These are phyloP conservation scores for Ciconia stormi DNA, from an alignment of 2,113 vertebrate species.

Conservation along the genomic window DNA sequence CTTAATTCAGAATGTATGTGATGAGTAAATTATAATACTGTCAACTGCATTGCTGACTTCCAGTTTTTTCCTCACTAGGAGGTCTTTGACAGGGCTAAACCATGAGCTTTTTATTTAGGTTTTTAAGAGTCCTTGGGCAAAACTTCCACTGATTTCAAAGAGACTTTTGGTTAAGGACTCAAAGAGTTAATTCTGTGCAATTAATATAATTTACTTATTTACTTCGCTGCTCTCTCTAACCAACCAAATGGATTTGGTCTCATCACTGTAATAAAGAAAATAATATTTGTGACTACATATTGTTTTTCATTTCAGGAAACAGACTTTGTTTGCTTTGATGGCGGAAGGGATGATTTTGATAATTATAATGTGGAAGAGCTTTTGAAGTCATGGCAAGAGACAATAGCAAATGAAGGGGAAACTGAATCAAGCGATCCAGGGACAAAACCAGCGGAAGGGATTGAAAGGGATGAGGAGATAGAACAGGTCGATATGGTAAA, in stretches of 20 bases:
- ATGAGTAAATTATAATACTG: neutral
- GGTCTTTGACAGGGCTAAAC: neutral
- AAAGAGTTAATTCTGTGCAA: neutral
- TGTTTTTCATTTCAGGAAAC: constrained; percentile 84
- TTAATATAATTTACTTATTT: neutral
- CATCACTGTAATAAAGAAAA: neutral
- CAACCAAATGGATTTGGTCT: neutral
- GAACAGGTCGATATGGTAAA: neutral
- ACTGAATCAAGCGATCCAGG: neutral
- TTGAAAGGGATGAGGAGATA: neutral
- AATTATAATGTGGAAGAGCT: constrained; percentile 86
- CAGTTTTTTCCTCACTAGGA: neutral
- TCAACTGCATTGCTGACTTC: neutral
- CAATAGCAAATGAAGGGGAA: neutral
- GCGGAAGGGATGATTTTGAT: constrained; percentile 86
- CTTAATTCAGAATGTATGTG: neutral
- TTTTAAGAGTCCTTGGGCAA: neutral
- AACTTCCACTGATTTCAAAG: neutral
- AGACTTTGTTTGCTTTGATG: constrained; percentile 95
- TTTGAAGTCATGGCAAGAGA: constrained; percentile 69
- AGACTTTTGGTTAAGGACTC: neutral
- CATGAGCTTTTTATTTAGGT: neutral
- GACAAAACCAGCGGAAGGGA: neutral
- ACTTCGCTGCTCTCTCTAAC: neutral
- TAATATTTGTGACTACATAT: neutral